Evolutionary conservation across 2,888 invertebrate genomes (phyloP), one percentile per base, ranked within the genome.

Genomic region (Hedya salicella): DNA sequence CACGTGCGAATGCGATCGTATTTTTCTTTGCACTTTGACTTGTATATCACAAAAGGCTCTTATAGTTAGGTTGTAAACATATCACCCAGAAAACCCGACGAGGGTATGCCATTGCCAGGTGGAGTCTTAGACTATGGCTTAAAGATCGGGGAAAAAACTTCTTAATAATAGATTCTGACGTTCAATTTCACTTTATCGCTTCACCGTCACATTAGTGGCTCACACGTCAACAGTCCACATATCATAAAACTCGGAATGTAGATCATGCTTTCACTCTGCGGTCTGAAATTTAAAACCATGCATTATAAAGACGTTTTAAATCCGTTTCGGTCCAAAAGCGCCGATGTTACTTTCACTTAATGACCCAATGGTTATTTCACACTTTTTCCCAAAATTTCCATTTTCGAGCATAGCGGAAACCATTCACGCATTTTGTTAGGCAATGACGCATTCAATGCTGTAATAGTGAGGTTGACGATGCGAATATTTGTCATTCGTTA

Each of bases 251-350:
- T 49, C 64, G 50, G 48, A 66, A 68, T 63, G 57, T 68, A 52
- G 54, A 70, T 67, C 69, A 73, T 71, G 76, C 85, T 86, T 85
- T 88, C 86, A 78, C 85, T 80, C 71, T 79, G 85, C 71, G 85
- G 86, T 85, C 82, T 70, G 79, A 83, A 82, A 86, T 78, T 79
- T 80, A 73, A 82, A 82, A 78, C 79, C 79, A 78, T 75, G 75
- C 78, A 77, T 83, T 81, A 80, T 80, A 83, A 78, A 78, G 72
- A 80, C 73, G 79, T 83, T 77, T 75, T 71, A 71, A 78, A 83
- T 85, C 78, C 74, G 81, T 79, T 75, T 83, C 80, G 85, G 80
- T 85, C 80, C 78, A 86, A 77, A 81, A 76, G 78, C 72, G 70
- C 72, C 78, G 74, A 75, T 71, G 72, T 67, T 73, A 78, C 83